Conservation (phyloP, 1,140 invertebrate species). For the Ips nitidus region DNA sequence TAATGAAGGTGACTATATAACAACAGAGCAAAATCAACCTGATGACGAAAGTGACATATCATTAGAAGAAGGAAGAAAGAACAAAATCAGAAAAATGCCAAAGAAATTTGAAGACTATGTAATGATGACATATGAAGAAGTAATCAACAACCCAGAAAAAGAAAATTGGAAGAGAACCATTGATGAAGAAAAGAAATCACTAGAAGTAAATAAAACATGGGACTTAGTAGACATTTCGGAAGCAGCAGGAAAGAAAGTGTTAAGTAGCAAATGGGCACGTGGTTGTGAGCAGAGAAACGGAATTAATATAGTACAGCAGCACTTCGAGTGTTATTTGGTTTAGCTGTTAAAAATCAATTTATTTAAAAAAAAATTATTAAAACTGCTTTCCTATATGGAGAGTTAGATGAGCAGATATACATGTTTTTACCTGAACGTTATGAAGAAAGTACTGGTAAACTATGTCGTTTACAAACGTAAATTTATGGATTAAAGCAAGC, state of each 20-base stretch:
- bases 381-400: too few relatives aligned
- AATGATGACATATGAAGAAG: too few relatives aligned
- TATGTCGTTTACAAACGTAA: too few relatives aligned
- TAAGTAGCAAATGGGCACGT: slow-evolving; percentile 51
- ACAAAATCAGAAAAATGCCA: too few relatives aligned
- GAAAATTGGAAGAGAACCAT: background rate
- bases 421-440: too few relatives aligned
- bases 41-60: background rate
- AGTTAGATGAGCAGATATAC: too few relatives aligned
- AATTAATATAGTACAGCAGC: slow-evolving; percentile 44
- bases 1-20: background rate
- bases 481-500: slow-evolving; percentile 42
- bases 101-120: too few relatives aligned
- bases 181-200: slow-evolving; percentile 49
- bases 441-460: too few relatives aligned
- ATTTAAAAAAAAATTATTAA: background rate
- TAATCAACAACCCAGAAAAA: too few relatives aligned
- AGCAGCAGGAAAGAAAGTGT: slow-evolving; percentile 24
- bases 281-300: slow-evolving; percentile 51
- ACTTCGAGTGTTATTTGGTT: too few relatives aligned
- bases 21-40: background rate
- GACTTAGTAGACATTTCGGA: slow-evolving; percentile 18
- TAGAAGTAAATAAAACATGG: slow-evolving; percentile 39
- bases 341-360: too few relatives aligned
- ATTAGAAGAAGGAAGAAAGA: too few relatives aligned